Evolutionary conservation across 2,888 invertebrate species (phyloP).

Genomic region (Lepidonotus clava): DNA sequence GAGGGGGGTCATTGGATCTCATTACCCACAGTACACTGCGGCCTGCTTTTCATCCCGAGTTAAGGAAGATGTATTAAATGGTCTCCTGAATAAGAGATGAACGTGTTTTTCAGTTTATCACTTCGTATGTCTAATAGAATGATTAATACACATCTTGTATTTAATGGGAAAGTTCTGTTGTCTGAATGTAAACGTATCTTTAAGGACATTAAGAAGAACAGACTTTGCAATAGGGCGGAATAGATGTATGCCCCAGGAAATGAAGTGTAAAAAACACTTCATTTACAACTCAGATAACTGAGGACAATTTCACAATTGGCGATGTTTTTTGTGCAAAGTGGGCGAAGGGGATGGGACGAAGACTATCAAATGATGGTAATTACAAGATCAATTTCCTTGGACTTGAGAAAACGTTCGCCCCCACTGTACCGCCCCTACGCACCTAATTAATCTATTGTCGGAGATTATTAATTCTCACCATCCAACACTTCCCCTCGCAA

Average conservation of each 20-base stretch:
- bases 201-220: not conserved
- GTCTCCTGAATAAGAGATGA: not conserved
- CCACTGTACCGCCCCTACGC: not conserved
- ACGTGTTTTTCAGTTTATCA: not conserved
- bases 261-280: slow-evolving; percentile 2
- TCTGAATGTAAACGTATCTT: not conserved
- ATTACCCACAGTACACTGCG: not conserved
- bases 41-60: too few relatives aligned
- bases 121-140: not conserved
- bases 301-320: slow-evolving; percentile 1
- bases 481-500: not conserved
- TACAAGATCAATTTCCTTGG: slow-evolving; percentile 28
- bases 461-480: slow-evolving; percentile 4
- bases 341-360: not conserved
- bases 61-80: too few relatives aligned
- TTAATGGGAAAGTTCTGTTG: not conserved
- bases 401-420: not conserved
- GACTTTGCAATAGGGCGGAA: not conserved
- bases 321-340: not conserved
- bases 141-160: not conserved
- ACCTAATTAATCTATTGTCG: not conserved
- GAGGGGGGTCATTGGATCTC: not conserved
- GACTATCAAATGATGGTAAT: slow-evolving; percentile 19
- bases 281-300: slow-evolving; percentile 15
- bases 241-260: not conserved